Percentiles rank a stretch among this genome's conserved stretches.
phyloP scores from a whole-genome alignment of 2,113 vertebrate species.

The Psilopogon haemacephalus region DNA sequence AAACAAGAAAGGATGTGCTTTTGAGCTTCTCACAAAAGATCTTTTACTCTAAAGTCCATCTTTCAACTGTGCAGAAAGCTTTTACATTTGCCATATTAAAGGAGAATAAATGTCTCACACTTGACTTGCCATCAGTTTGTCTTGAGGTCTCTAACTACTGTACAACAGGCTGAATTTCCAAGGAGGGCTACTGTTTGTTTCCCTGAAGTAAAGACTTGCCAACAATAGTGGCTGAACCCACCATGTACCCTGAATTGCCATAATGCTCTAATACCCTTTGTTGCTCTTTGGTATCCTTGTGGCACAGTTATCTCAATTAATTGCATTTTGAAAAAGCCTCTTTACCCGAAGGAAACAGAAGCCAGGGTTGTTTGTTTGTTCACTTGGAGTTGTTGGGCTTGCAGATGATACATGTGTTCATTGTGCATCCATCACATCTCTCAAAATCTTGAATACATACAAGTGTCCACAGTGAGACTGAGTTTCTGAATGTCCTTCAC shows the following conservation, averaged over 20 bases:
- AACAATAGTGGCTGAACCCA: fast-evolving
- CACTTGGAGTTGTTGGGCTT: background rate
- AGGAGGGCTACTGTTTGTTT: background rate
- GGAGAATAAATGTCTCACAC: background rate
- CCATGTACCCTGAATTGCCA: background rate
- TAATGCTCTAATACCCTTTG: background rate
- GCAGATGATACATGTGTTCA: background rate
- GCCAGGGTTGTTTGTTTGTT: background rate
- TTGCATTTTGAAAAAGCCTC: background rate
- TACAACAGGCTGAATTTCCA: background rate
- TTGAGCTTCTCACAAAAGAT: background rate
- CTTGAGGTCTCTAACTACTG: background rate
- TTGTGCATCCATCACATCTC: background rate
- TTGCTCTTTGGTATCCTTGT: background rate
- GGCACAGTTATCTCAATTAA: background rate
- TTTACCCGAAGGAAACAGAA: background rate
- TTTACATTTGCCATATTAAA: background rate
- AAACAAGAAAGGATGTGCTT: background rate
- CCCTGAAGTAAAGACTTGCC: background rate
- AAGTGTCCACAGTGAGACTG: background rate
- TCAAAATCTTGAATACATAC: background rate
- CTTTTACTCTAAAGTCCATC: background rate
- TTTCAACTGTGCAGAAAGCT: background rate
- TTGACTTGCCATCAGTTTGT: background rate
- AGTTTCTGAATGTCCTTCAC: background rate